Percentiles rank a stretch among this genome's conserved stretches.
Conservation (phyloP, 2,113 vertebrate genomes). For the Pitta sordida region DNA sequence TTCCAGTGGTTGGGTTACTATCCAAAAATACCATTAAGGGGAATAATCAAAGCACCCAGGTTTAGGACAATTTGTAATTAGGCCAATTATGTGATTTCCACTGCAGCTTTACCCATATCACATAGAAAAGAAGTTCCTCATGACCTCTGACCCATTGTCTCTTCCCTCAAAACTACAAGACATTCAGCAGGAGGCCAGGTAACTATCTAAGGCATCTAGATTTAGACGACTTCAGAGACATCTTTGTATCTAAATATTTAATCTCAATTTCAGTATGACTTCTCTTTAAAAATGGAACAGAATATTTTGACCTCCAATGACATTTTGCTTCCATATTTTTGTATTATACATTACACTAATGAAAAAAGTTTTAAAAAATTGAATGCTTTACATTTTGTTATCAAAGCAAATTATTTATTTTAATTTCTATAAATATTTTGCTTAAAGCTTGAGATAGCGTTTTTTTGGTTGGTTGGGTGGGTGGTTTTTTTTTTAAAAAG, state of each 20-base stretch:
- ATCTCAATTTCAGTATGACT: not conserved
- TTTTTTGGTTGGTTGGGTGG: not conserved
- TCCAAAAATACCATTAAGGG: constrained; percentile 1
- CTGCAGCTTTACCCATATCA: not conserved
- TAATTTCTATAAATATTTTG: not conserved
- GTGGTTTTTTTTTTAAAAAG: not conserved
- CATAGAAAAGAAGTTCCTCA: not conserved
- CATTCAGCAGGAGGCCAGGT: not conserved
- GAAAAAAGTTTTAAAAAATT: not conserved
- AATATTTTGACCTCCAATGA: not conserved
- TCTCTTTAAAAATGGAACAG: not conserved
- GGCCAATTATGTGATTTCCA: not conserved
- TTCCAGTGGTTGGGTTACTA: not conserved
- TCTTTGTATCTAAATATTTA: not conserved
- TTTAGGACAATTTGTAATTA: not conserved
- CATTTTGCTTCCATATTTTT: not conserved
- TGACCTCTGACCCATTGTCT: not conserved
- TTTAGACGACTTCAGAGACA: not conserved
- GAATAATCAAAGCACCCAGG: not conserved
- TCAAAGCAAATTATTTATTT: not conserved
- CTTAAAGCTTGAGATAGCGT: not conserved
- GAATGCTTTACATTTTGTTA: not conserved
- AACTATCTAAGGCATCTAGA: not conserved
- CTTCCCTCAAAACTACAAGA: not conserved
- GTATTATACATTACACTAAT: not conserved